Evolutionary conservation across 2,797 vertebrate genomes (phyloP), one percentile per base, ranked within the genome.

Genomic region (Simalia tracyae): DNA sequence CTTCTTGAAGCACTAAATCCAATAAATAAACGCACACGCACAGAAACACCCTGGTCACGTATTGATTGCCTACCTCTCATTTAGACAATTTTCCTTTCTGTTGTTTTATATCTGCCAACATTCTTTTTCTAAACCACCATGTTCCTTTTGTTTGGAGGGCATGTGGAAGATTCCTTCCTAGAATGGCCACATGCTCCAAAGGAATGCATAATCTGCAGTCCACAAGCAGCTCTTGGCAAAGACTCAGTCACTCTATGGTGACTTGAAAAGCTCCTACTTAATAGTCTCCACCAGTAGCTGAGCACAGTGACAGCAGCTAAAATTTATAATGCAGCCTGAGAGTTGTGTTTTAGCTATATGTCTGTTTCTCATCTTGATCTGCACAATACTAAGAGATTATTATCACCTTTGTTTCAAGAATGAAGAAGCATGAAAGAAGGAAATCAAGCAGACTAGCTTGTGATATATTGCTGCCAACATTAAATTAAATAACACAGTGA

Each of bases 241-340:
- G 89, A 76, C 57, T 91, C 3, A 17, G 68, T 60, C 89, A 26
- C 88, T 91, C 95, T 92, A 68, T 84, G 90, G 90, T 95, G 94
- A 96, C 96, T 96, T 96, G 95, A 96, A 96, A 94, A 28, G 93
- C 2, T 2, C 91, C 92, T 95, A 94, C 93, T 97, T 97, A 96
- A 94, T 91, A 96, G 96, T 96, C 95, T 94, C 92, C 14, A 86
- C 92, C 94, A 93, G 95, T 96, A 95, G 94, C 92, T 92, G 87
- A 95, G 88, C 93, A n/a, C 36, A 88, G 89, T 92, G 94, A 92
- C 92, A 92, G 91, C 92, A 93, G 93, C 91, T 61, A 94, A 93
- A 93, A 93, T 87, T 92, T 95, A 92, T 94, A 94, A 93, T 28
- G 91, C 89, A 85, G 84, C 87, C 31, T 90, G 92, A 1, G 3